phyloP scores from a whole-genome alignment of 2,797 vertebrate species.

The Sylvia borin region DNA sequence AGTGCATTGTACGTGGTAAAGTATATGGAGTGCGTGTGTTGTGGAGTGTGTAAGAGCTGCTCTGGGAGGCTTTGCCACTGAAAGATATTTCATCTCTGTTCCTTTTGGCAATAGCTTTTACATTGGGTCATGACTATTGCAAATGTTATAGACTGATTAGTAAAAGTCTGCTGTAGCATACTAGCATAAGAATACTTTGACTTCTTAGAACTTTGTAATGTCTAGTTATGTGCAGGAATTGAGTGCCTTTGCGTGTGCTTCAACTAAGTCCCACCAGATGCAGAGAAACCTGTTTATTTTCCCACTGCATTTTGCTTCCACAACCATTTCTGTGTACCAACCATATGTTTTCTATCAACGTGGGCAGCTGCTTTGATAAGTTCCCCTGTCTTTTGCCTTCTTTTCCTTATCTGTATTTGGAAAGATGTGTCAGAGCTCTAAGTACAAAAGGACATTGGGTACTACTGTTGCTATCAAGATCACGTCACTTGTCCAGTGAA shows the following conservation, averaged over 20 bases:
- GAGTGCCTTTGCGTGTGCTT: background rate
- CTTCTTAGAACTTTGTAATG: background rate
- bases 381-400: background rate
- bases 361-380: background rate
- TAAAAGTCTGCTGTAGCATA: background rate
- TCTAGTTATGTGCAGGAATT: background rate
- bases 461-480: background rate
- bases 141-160: background rate
- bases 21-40: background rate
- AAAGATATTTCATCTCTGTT: background rate
- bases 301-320: background rate
- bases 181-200: background rate
- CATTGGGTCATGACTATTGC: background rate
- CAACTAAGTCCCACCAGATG: background rate
- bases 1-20: background rate
- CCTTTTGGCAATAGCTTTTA: background rate
- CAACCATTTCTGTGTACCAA: background rate
- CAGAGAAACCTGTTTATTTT: background rate
- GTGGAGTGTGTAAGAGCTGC: background rate
- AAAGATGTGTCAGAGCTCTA: background rate
- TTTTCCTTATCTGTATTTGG: background rate
- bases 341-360: background rate
- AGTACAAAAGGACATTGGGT: background rate
- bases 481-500: background rate
- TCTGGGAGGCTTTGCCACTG: background rate